Evolutionary conservation across 2,113 vertebrate species (phyloP), one percentile per base, ranked within the genome.

Genomic region (Ophiodon elongatus): DNA sequence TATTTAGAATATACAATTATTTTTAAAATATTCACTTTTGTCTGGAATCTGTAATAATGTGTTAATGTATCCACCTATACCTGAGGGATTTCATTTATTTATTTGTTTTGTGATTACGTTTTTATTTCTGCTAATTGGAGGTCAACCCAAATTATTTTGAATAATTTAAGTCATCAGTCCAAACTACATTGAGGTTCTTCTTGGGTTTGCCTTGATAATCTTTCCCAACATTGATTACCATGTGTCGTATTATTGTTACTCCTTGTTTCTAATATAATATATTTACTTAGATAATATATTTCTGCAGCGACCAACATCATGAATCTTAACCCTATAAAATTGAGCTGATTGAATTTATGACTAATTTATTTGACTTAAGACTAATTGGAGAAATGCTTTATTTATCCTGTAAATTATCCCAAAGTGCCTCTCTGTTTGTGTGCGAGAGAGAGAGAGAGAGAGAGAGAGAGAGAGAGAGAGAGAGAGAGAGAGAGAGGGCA

Each of bases 301-400:
- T 92, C 86, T 84, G 77, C 83, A 75, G 64, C 35, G 69, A 91
- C 83, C 76, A 88, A 86, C 90, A 93, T 76, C 86, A 91, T 94
- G 89, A 94, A 94, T 94, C 92, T 94, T 81, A 70, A 86, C 88
- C 82, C 80, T 64, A 90, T 95, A 94, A 93, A 94, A 90, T 86
- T 17, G 31, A 81, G 82, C 80, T 93, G 91, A 93, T 92, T 91
- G 63, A 94, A 94, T 94, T 92, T 93, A 95, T 95, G 89, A 93
- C 89, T 93, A 92, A 95, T 95, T 94, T 94, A 95, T 95, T 94
- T 95, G 92, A 94, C 92, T 94, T 93, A 92, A 92, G 88, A 95
- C 93, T 95, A 95, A 95, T 95, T 95, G 92, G 88, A 94, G 92
- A 87, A 91, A 91, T 87, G 91, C 87, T 93, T 94, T 92, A 95